Evolutionary conservation across 2,113 vertebrate genomes (phyloP), one percentile per base, ranked within the genome.

Genomic region (Himantopus leucocephalus): DNA sequence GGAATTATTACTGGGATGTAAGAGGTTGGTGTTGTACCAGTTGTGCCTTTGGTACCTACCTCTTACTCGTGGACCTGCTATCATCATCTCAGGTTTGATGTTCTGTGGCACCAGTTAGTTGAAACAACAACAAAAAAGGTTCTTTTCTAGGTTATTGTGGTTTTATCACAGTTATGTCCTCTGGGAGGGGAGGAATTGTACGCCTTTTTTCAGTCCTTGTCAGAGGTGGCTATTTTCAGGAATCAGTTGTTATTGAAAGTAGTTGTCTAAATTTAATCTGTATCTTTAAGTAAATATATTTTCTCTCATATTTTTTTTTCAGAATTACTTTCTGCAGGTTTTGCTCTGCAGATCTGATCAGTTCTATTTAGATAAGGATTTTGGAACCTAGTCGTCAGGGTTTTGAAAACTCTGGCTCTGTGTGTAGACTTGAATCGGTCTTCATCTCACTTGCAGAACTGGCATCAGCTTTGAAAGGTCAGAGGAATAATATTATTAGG

Each of bases 381-480:
- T 95, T 10, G 8, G 71, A 91, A 66, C 34, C 13, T 73, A 34
- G 23, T 92, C 34, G 47, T 76, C 12, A 70, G 55, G 50, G 14
- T 71, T 96, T 92, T 45, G 90, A 59, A 94, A 93, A n/a, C 47
- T 59, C 37, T 78, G n/a, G 10, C 35, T 88, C 62, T 86, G 22
- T 64, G 39, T 74, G 50, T 92, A 53, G 45, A 59, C 76, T 77
- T 92, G 23, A 12, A 24, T 24, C 72, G 83, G 41, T 86, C 12
- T 91, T 77, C 60, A 41, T 91, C 70, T 86, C 47, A 26, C 85
- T 85, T 83, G 53, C 50, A 94, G 67, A 86, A 55, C 47, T 84
- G 73, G 76, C 73, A 86, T 92, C 67, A 71, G 47, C 72, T 96
- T 88, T 77, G 72, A 80, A 90, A 95, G 82, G 55, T 83, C 35